These are phyloP conservation scores for Urocitellus parryii DNA, from an alignment of 2,113 vertebrate genomes.

Conservation along the genomic window DNA sequence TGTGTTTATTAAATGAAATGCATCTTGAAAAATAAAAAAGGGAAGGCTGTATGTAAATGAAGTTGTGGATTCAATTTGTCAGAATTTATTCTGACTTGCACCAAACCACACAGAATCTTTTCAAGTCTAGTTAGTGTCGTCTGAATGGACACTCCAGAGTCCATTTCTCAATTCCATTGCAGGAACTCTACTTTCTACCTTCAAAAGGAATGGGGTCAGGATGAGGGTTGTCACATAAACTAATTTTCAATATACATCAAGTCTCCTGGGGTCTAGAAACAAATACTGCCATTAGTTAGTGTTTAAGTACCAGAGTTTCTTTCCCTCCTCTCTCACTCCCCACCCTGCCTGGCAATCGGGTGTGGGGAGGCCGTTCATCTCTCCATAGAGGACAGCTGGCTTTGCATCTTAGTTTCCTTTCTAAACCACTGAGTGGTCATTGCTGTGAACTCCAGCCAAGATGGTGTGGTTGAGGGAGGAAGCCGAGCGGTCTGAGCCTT, in stretches of 20 bases:
- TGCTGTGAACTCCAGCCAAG: conserved; percentile 92
- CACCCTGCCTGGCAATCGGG: neutral
- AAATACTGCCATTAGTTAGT: conserved; percentile 87
- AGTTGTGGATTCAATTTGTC: conserved; percentile 86
- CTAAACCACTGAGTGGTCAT: conserved; percentile 97
- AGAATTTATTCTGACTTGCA: conserved; percentile 85
- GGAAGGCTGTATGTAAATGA: conserved; percentile 87
- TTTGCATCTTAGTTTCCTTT: neutral
- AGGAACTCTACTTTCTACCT: conserved; percentile 73
- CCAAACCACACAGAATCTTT: conserved; percentile 79
- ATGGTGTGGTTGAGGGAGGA: conserved; percentile 98
- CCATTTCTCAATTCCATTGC: neutral
- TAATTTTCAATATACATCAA: neutral
- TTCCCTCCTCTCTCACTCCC: neutral
- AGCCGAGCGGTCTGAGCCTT: conserved; percentile 96
- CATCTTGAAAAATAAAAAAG: conserved; percentile 81
- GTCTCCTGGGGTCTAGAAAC: conserved; percentile 43
- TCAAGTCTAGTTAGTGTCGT: conserved; percentile 75
- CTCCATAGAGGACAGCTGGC: neutral
- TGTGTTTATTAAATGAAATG: conserved; percentile 88
- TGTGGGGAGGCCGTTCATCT: neutral
- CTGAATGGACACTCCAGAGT: conserved; percentile 74
- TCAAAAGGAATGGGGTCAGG: conserved; percentile 67
- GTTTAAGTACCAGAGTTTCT: conserved; percentile 82
- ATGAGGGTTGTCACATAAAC: conserved; percentile 47